These are phyloP conservation scores for Peromyscus maniculatus DNA, from an alignment of 2,113 vertebrate species.

Conservation along the genomic window DNA sequence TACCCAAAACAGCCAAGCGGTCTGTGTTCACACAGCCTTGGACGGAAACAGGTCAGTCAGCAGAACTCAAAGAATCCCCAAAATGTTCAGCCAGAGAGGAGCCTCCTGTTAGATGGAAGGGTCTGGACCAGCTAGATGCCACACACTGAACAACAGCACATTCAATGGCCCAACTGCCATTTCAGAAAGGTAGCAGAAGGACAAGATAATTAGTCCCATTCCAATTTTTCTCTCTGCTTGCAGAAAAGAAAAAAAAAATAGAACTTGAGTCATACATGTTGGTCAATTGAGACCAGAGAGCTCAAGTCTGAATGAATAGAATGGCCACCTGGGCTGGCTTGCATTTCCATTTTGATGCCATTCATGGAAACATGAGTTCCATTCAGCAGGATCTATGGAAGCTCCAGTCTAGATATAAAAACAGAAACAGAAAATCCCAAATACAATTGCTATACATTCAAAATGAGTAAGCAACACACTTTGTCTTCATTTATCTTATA, in stretches of 20 bases:
- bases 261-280: background rate
- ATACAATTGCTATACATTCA: background rate
- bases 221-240: background rate
- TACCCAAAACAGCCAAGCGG: background rate
- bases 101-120: background rate
- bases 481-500: background rate
- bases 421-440: background rate
- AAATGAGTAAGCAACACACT: background rate
- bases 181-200: background rate
- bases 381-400: background rate
- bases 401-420: background rate
- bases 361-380: background rate
- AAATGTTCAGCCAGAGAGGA: background rate
- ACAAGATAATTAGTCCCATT: background rate
- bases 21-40: background rate
- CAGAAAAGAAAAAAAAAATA: background rate
- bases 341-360: background rate
- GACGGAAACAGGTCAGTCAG: background rate
- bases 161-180: background rate
- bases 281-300: background rate
- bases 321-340: background rate
- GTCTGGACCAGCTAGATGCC: background rate
- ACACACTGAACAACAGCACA: background rate
- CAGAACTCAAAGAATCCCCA: background rate
- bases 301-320: background rate